Percentiles rank a stretch among this genome's conserved stretches.
These are phyloP conservation scores for Drosophila saltans DNA, from an alignment of 1,140 invertebrate species.

Conservation along the genomic window DNA sequence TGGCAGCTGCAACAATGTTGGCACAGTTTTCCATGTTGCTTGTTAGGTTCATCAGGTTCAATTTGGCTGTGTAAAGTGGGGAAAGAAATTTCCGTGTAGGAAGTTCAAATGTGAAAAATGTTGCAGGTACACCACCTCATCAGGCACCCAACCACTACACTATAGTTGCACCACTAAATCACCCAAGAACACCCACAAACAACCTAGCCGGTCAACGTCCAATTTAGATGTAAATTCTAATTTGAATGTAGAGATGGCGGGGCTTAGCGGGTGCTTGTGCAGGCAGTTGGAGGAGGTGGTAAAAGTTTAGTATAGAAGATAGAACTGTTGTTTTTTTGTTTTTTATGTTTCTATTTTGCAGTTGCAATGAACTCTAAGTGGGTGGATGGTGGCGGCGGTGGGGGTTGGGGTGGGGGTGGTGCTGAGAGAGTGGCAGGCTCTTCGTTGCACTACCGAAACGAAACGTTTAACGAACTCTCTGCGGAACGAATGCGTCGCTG, in stretches of 20 bases:
- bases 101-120: slow-evolving; percentile 4
- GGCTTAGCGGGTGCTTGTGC: background rate
- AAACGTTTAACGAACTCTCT: slow-evolving; percentile 13
- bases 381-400: background rate
- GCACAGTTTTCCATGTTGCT: slow-evolving; percentile 30
- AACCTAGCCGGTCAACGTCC: slow-evolving; percentile 12
- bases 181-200: background rate
- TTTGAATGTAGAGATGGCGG: slow-evolving; percentile 26
- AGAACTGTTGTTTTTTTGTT: slow-evolving; percentile 7
- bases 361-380: slow-evolving; percentile 23
- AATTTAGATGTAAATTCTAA: slow-evolving; percentile 36
- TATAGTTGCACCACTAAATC: too few species aligned
- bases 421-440: slow-evolving; percentile 11
- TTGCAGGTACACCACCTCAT: background rate
- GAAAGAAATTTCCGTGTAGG: slow-evolving; percentile 11
- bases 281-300: background rate
- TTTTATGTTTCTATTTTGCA: slow-evolving; percentile 2
- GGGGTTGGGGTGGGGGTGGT: background rate
- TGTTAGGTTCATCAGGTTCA: slow-evolving; percentile 22
- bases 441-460: slow-evolving; percentile 16
- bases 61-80: slow-evolving; percentile 7
- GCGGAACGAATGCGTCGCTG: slow-evolving; percentile 19
- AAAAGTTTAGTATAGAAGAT: slow-evolving; percentile 7
- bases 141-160: background rate
- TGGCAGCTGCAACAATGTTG: slow-evolving; percentile 40